A percentile compares a stretch with the other conserved stretches of the same genome.
These are phyloP conservation scores for Hyles euphorbiae DNA, from an alignment of 1,140 invertebrate species.

Conservation along the genomic window DNA sequence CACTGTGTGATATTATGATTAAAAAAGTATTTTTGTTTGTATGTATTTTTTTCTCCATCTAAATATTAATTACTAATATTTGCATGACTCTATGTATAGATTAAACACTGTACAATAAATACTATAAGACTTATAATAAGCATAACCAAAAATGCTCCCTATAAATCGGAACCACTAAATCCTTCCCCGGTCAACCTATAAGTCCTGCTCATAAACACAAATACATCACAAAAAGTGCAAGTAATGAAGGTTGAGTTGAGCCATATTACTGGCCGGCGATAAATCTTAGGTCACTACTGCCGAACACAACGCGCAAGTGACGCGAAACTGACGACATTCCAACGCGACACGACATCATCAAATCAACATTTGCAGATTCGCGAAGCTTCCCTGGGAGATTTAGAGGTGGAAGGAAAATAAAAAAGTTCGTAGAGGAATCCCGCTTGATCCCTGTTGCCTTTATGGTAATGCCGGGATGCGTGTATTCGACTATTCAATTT, in stretches of 20 bases:
- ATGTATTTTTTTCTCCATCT: too few relatives aligned
- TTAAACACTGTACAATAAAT: too few relatives aligned
- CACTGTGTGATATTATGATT: too few relatives aligned
- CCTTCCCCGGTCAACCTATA: too few relatives aligned
- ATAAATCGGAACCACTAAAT: too few relatives aligned
- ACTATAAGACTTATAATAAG: too few relatives aligned
- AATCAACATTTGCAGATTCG: conserved; percentile 75
- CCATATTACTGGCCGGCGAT: neutral
- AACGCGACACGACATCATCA: conserved; percentile 65
- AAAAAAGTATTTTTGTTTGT: too few relatives aligned
- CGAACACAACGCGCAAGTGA: conserved; percentile 14
- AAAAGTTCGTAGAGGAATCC: conserved; percentile 74
- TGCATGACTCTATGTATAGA: too few relatives aligned
- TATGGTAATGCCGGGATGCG: conserved; percentile 74
- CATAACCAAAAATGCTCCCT: too few relatives aligned
- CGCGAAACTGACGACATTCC: conserved; percentile 19
- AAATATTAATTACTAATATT: too few relatives aligned
- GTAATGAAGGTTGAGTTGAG: conserved; percentile 15
- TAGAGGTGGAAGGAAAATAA: conserved; percentile 75
- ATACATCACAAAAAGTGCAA: conserved; percentile 11
- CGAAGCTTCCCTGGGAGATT: conserved; percentile 70
- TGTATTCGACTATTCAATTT: conserved; percentile 76
- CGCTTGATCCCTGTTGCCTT: conserved; percentile 72
- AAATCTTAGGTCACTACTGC: conserved; percentile 17
- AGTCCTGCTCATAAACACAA: too few relatives aligned